Conservation (phyloP, 2,113 vertebrate genomes). For the Colistium nudipinnis region DNA sequence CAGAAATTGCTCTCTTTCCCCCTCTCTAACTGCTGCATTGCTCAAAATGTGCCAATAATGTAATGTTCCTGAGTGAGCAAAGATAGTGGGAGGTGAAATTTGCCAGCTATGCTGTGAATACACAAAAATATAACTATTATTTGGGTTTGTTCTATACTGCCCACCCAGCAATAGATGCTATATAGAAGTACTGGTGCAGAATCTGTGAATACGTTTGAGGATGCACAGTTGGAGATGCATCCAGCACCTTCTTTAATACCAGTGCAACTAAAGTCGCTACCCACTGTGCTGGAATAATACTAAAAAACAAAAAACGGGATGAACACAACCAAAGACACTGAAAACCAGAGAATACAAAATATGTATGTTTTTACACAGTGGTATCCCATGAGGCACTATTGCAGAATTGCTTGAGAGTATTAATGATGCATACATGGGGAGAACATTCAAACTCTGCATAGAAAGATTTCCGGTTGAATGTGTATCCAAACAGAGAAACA, state of each 20-base stretch:
- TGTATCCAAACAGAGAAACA: too few relatives aligned
- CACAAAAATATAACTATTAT: slow-evolving; percentile 42
- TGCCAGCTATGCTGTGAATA: slow-evolving; percentile 49
- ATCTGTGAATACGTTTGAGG: slow-evolving; percentile 10
- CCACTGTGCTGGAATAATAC: not conserved
- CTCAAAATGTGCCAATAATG: slow-evolving; percentile 6
- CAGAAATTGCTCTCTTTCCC: not conserved
- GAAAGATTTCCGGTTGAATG: too few relatives aligned
- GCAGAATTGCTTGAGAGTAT: too few relatives aligned
- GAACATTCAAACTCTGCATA: too few relatives aligned
- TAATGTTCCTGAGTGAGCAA: slow-evolving; percentile 35
- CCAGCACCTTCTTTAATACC: not conserved
- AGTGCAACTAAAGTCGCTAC: not conserved
- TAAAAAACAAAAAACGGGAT: not conserved
- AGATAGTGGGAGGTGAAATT: slow-evolving; percentile 49
- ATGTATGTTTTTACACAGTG: not conserved
- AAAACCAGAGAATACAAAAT: slow-evolving; percentile 16
- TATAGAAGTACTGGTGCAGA: not conserved
- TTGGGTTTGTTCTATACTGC: slow-evolving; percentile 36
- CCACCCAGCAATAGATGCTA: slow-evolving; percentile 50
- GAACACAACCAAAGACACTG: slow-evolving; percentile 2
- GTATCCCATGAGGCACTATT: slow-evolving; percentile 47
- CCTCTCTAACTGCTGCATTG: not conserved
- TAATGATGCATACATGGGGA: too few relatives aligned
- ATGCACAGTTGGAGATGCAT: not conserved